phyloP scores from a whole-genome alignment of 2,113 vertebrate genomes.

The Trogon surrucura region DNA sequence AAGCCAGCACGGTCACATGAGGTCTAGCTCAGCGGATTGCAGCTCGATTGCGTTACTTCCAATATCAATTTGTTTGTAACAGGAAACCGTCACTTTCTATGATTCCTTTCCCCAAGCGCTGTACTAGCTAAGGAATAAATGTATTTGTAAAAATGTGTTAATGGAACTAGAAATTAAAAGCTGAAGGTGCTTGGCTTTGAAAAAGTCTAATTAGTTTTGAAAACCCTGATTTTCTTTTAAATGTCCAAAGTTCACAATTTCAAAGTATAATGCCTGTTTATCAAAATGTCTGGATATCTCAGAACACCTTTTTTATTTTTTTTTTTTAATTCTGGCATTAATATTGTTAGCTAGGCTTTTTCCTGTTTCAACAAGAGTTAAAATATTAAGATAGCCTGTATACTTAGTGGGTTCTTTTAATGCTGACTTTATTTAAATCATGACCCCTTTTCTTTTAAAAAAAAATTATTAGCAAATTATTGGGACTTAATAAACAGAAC shows the following conservation, averaged over 20 bases:
- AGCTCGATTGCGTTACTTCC: background rate
- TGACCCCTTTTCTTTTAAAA: background rate
- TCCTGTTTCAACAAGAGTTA: background rate
- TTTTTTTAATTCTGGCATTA: background rate
- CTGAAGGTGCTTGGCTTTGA: background rate
- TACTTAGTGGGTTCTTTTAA: background rate
- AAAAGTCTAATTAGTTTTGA: background rate
- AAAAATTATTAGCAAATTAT: background rate
- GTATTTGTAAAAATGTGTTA: background rate
- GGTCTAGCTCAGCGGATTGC: background rate
- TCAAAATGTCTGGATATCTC: background rate
- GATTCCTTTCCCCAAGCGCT: background rate
- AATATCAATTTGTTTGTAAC: background rate
- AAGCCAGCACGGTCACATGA: background rate
- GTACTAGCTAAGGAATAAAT: background rate
- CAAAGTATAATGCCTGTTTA: background rate
- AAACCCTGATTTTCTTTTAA: background rate
- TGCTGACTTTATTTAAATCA: background rate
- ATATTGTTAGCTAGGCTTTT: background rate
- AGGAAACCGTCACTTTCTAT: background rate
- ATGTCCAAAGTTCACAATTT: background rate
- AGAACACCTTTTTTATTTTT: background rate
- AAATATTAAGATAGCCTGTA: background rate
- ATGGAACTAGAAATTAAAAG: background rate
- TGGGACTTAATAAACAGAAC: background rate